Evolutionary conservation across 2,113 vertebrate genomes (phyloP).

Genomic region (Plecturocebus donacophilus): DNA sequence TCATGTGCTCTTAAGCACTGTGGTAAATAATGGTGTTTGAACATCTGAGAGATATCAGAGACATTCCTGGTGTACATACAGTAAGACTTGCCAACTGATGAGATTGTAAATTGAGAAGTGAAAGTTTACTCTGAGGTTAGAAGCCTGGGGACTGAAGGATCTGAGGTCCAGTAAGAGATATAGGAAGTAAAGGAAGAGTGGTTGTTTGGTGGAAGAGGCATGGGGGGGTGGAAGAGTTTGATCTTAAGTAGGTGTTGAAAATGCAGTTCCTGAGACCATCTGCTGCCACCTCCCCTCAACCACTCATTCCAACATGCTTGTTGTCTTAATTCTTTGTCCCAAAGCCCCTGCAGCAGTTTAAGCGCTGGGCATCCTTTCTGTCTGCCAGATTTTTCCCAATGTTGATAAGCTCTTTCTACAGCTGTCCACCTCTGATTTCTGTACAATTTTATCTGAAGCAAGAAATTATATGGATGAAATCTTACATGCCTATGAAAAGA

Average conservation of each 20-base stretch:
- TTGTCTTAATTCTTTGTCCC: background rate
- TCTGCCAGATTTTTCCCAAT: background rate
- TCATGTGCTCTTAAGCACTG: background rate
- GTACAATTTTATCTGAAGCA: background rate
- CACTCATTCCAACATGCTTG: background rate
- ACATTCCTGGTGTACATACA: background rate
- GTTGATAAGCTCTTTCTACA: background rate
- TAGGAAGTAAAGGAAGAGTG: background rate
- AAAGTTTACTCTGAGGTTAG: background rate
- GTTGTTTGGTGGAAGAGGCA: background rate
- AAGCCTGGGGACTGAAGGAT: background rate
- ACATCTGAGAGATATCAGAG: background rate
- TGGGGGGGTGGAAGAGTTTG: background rate
- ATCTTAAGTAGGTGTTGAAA: background rate
- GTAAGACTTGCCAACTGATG: background rate
- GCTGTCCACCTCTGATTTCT: background rate
- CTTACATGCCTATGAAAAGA: background rate
- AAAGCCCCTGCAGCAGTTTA: no score
- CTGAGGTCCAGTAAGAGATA: background rate
- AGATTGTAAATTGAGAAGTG: background rate
- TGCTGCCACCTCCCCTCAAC: background rate
- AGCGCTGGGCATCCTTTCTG: background rate
- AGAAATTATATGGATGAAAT: background rate
- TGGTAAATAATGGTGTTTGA: background rate
- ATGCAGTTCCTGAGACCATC: background rate